phyloP scores from a whole-genome alignment of 37 sponge, comb jelly and placozoan genomes.

The Halichondria panicea region DNA sequence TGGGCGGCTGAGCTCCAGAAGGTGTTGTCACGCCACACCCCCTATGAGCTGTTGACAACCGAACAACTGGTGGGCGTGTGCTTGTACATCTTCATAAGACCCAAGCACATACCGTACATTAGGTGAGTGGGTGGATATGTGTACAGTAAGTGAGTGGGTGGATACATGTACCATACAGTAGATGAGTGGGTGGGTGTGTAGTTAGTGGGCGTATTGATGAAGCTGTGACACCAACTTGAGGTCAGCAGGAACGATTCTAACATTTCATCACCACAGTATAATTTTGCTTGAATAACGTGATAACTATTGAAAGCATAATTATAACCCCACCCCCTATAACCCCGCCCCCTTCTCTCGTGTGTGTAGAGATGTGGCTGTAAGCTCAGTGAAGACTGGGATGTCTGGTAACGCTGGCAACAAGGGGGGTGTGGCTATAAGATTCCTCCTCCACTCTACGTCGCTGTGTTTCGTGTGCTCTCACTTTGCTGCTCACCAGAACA shows the following conservation, averaged over 20 bases:
- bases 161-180: not conserved
- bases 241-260: no score
- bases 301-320: not conserved
- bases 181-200: no score
- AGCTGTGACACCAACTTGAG: no score
- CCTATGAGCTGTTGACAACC: conserved; percentile 86
- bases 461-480: conserved; percentile 98
- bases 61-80: conserved; percentile 98
- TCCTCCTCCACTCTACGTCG: conserved; percentile 83
- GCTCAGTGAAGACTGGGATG: conserved; percentile 95
- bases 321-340: not conserved
- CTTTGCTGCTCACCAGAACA: conserved; percentile 95
- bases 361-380: conserved; percentile 73
- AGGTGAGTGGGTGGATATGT: conserved; percentile 52
- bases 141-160: not conserved
- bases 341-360: not conserved
- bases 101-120: conserved; percentile 80
- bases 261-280: not conserved
- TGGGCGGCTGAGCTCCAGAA: conserved; percentile 91
- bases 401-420: conserved; percentile 97
- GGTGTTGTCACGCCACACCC: conserved; percentile 72
- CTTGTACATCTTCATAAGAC: conserved; percentile 89
- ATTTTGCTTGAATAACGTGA: not conserved
- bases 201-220: not conserved
- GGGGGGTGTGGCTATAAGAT: conserved; percentile 91